Evolutionary conservation across 2,888 invertebrate species (phyloP).

Genomic region (Heliothis peltigera): DNA sequence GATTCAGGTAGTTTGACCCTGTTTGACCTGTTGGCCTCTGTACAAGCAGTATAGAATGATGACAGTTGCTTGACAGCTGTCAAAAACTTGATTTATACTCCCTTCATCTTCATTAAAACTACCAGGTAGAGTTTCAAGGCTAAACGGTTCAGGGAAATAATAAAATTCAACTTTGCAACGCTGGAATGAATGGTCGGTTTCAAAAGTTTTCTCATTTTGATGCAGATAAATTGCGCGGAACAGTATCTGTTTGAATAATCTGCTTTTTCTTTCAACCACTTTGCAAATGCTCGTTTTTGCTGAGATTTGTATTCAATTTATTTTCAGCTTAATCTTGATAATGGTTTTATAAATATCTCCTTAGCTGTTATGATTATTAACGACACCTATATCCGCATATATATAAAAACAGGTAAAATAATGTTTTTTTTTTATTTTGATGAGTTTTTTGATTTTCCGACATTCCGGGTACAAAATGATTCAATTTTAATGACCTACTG

Average conservation of each 20-base stretch:
- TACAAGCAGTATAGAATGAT: too few relatives aligned
- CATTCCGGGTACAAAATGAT: too few relatives aligned
- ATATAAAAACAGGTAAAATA: too few relatives aligned
- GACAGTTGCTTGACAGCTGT: neutral
- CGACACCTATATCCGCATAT: too few relatives aligned
- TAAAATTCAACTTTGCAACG: conserved; percentile 31
- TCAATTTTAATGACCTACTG: too few relatives aligned
- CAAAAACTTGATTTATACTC: neutral
- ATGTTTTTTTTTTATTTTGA: too few relatives aligned
- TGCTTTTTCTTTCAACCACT: conserved; percentile 31
- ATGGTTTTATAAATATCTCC: conserved; percentile 2
- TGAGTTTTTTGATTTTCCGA: too few relatives aligned
- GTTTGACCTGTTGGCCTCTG: too few relatives aligned
- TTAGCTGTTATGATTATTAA: neutral
- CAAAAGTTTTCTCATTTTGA: conserved; percentile 38
- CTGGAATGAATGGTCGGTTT: conserved; percentile 22
- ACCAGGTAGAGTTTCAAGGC: conserved; percentile 5
- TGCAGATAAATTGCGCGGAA: conserved; percentile 25
- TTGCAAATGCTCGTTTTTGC: conserved; percentile 16
- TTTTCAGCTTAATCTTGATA: conserved; percentile 32
- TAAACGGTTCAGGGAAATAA: conserved; percentile 30
- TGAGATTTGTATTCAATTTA: conserved; percentile 21
- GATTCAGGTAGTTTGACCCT: too few relatives aligned
- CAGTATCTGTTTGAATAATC: conserved; percentile 71
- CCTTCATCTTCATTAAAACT: neutral